Evolutionary conservation across 2,888 invertebrate genomes (phyloP).

Genomic region (Formica aserva): DNA sequence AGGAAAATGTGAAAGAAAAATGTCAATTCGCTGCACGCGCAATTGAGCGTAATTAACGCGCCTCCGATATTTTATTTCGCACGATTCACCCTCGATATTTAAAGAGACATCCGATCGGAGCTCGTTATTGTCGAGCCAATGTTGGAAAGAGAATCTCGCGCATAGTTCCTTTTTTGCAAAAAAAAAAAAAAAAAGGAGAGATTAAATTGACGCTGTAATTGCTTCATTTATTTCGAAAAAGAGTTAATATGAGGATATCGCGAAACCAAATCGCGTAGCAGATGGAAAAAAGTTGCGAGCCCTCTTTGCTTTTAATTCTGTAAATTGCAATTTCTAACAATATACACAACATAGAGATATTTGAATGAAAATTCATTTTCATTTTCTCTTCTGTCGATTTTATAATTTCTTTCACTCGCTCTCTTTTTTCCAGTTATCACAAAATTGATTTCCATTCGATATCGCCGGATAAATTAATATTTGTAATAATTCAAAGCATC

Average conservation of each 20-base stretch:
- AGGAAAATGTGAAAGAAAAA: conserved; percentile 47
- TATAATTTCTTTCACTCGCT: neutral
- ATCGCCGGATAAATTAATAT: neutral
- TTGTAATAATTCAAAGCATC: neutral
- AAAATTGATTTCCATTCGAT: neutral
- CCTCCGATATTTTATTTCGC: conserved; percentile 34
- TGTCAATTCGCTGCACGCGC: conserved; percentile 55
- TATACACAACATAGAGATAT: neutral
- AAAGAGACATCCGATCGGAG: conserved; percentile 22
- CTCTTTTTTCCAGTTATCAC: neutral
- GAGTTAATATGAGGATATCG: neutral
- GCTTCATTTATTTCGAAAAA: neutral
- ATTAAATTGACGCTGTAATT: neutral
- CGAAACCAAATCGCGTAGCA: neutral
- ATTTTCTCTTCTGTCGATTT: neutral
- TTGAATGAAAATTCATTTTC: conserved; percentile 2
- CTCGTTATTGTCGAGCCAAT: conserved; percentile 11
- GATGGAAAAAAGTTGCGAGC: neutral
- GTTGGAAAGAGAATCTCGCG: neutral
- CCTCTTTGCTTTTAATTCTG: neutral
- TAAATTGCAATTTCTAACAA: neutral
- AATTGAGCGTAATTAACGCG: conserved; percentile 19
- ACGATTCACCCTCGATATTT: conserved; percentile 49
- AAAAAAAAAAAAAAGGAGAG: neutral
- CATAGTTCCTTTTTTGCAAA: neutral